Evolutionary conservation across 2,888 invertebrate species (phyloP), one percentile per base, ranked within the genome.

Genomic region (Molorchus minor): DNA sequence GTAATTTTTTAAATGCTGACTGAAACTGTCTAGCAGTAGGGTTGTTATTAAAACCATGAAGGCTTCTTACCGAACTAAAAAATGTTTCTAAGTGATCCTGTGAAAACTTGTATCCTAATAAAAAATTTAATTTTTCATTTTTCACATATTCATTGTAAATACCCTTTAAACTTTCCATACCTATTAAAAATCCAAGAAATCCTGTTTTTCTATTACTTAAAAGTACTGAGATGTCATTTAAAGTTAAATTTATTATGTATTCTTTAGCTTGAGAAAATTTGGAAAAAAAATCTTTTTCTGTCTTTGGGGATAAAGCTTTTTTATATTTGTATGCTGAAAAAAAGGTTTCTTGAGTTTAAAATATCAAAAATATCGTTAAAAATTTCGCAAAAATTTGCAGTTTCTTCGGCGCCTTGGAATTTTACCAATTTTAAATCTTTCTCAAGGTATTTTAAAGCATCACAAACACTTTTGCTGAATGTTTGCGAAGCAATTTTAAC

Each of bases 141-240:
- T n/a, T n/a, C n/a, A n/a, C n/a, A n/a, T n/a, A n/a, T n/a, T n/a
- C n/a, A n/a, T n/a, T n/a, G n/a, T n/a, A n/a, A n/a, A n/a, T n/a
- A n/a, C n/a, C 13, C 41, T 29, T 30, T 13, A 43, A 36, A 46
- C 62, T 62, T 29, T 16, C 20, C 16, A 62, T 54, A 13, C 47
- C 38, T 36, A 62, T 40, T 19, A 55, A 13, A 20, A 60, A 52
- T 2, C 59, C 62, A 10, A 60, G 15, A 51, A 62, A 58, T 7
- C 58, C 58, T 20, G 49, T 53, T 45, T 59, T 59, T 21, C 59
- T 54, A n/a, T n/a, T n/a, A n/a, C n/a, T n/a, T n/a, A n/a, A n/a
- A n/a, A n/a, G n/a, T n/a, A n/a, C n/a, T n/a, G n/a, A n/a, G n/a
- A n/a, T n/a, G n/a, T n/a, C n/a, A n/a, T n/a, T n/a, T n/a, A n/a